These are phyloP conservation scores for Brachionus asplanchnoidis DNA, from an alignment of 1,140 invertebrate genomes.

Conservation along the genomic window DNA sequence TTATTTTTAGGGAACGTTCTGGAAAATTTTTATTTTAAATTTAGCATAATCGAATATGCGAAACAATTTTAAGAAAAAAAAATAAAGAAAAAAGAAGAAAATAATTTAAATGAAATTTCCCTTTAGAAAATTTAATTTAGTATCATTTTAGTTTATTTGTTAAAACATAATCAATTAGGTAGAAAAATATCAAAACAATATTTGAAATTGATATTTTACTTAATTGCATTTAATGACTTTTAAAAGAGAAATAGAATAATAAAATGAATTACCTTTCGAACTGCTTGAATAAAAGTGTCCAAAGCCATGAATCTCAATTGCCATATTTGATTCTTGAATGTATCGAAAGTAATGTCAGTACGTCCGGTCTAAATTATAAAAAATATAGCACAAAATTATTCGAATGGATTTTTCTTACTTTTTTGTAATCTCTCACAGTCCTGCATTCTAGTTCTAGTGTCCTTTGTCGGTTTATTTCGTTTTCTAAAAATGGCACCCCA, in stretches of 20 bases:
- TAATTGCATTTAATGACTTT: too few relatives aligned
- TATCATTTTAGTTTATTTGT: too few relatives aligned
- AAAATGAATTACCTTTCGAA: constrained; percentile 48
- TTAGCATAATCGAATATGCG: too few relatives aligned
- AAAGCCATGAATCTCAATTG: constrained; percentile 47
- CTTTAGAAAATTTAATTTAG: too few relatives aligned
- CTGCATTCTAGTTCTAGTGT: neutral
- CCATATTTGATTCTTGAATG: constrained; percentile 53
- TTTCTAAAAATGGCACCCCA: constrained; percentile 12
- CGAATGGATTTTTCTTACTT: neutral
- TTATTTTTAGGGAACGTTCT: too few relatives aligned
- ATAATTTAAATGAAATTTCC: too few relatives aligned
- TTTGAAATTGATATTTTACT: neutral
- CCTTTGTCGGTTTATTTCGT: constrained; percentile 2
- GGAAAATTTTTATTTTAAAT: too few relatives aligned
- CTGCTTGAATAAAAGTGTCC: constrained; percentile 52
- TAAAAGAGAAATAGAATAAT: neutral
- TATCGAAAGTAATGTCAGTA: constrained; percentile 50
- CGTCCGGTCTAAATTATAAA: constrained; percentile 43
- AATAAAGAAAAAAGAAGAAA: too few relatives aligned
- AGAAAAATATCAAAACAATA: neutral
- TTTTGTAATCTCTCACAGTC: neutral
- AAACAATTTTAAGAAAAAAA: too few relatives aligned
- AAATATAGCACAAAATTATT: neutral
- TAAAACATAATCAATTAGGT: neutral